phyloP scores from a whole-genome alignment of 64 coral and sea anemone species.

The Cladopsammia gracilis region DNA sequence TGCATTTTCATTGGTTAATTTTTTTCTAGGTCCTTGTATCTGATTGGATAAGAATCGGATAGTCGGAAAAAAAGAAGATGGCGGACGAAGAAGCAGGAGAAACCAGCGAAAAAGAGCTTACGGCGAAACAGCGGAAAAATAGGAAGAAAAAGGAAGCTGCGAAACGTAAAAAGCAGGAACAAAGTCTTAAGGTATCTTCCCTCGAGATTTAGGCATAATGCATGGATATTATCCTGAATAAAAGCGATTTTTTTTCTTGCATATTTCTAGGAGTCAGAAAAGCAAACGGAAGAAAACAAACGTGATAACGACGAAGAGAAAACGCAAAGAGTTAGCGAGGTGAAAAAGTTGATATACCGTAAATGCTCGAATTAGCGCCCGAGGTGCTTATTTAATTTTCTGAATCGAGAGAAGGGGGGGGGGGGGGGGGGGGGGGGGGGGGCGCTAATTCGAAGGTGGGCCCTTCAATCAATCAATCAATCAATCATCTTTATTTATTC shows the following conservation, averaged over 20 bases:
- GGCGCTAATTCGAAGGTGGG: no score
- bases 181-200: conserved; percentile 53
- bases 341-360: not conserved
- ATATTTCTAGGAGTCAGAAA: not conserved
- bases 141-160: conserved; percentile 84
- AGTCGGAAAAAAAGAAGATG: conserved; percentile 36
- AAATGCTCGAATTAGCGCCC: not conserved
- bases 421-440: no score
- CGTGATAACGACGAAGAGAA: not conserved
- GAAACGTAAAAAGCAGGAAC: conserved; percentile 87
- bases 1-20: conserved; percentile 66
- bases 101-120: conserved; percentile 5
- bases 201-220: not conserved
- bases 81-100: conserved; percentile 74
- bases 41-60: conserved; percentile 38
- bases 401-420: no score
- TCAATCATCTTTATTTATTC: no score
- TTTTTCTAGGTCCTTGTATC: conserved; percentile 33
- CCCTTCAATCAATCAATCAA: no score
- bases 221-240: not conserved
- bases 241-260: not conserved
- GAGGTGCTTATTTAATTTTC: not conserved
- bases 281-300: not conserved
- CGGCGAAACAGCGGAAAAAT: conserved; percentile 90
- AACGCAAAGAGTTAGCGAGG: conserved; percentile 21